phyloP scores from a whole-genome alignment of 2,113 vertebrate genomes.

The Chionomys nivalis region DNA sequence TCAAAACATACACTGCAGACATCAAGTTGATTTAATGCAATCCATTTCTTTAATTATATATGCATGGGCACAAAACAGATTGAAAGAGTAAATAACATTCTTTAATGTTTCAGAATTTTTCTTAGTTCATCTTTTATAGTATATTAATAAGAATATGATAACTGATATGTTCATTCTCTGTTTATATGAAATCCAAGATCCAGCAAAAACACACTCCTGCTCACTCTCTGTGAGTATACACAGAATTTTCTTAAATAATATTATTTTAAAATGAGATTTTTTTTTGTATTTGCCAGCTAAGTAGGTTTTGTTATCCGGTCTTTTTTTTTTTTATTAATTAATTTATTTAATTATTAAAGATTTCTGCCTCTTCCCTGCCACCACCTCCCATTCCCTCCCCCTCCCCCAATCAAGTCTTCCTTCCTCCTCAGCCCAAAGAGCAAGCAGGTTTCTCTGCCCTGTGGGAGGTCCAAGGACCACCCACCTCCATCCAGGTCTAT shows the following conservation, averaged over 20 bases:
- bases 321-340: too few species aligned
- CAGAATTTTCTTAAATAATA: neutral
- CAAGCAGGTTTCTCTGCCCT: too few species aligned
- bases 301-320: neutral
- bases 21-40: slow-evolving; percentile 74
- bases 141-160: slow-evolving; percentile 25
- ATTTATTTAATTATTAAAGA: too few species aligned
- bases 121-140: slow-evolving; percentile 74
- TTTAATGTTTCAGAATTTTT: slow-evolving; percentile 65
- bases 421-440: too few species aligned
- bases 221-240: neutral
- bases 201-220: slow-evolving; percentile 28
- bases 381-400: too few species aligned
- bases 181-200: slow-evolving; percentile 39
- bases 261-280: slow-evolving; percentile 42
- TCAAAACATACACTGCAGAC: slow-evolving; percentile 73
- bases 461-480: too few species aligned
- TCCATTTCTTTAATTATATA: slow-evolving; percentile 68
- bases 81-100: slow-evolving; percentile 77
- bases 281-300: slow-evolving; percentile 2
- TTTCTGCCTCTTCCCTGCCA: too few species aligned
- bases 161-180: slow-evolving; percentile 22
- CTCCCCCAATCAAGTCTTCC: too few species aligned
- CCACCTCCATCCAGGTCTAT: too few species aligned
- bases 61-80: slow-evolving; percentile 72